phyloP scores from a whole-genome alignment of 2,797 vertebrate species.

The Remorina albescens region DNA sequence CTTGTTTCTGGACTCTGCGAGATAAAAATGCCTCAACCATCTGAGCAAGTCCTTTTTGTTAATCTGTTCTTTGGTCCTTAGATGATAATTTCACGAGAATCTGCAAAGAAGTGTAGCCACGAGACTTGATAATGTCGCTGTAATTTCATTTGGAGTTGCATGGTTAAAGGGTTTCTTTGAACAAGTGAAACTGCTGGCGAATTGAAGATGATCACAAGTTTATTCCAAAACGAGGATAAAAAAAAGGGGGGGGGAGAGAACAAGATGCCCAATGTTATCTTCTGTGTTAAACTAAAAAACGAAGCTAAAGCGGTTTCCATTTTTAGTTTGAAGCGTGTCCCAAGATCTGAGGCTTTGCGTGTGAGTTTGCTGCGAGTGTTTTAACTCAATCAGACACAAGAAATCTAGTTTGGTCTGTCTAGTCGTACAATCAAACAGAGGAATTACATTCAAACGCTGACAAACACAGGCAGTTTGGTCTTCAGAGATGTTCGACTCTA shows the following conservation, averaged over 20 bases:
- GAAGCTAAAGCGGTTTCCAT: constrained; percentile 4
- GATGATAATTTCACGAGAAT: constrained; percentile 50
- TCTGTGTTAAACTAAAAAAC: neutral
- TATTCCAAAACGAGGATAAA: neutral
- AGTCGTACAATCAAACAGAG: constrained; percentile 3
- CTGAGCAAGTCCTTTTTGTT: constrained; percentile 19
- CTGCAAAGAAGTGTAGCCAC: constrained; percentile 8
- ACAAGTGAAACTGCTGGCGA: neutral
- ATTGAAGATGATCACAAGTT: neutral
- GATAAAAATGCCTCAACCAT: constrained; percentile 28
- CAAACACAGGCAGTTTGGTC: neutral
- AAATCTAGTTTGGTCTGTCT: constrained; percentile 4
- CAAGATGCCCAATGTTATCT: neutral
- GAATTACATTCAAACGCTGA: neutral
- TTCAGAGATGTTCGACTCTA: neutral
- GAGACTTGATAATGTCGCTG: constrained; percentile 28
- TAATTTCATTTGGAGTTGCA: constrained; percentile 33
- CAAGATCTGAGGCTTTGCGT: neutral
- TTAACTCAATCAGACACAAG: constrained; percentile 15
- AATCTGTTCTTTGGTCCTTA: constrained; percentile 37
- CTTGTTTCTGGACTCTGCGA: constrained; percentile 25
- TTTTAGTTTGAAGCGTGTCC: neutral
- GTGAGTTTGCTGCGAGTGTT: neutral
- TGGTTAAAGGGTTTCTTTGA: constrained; percentile 35
- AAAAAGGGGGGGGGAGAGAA: neutral